Evolutionary conservation across 2,888 invertebrate genomes (phyloP).

Genomic region (Sminthurides aquaticus): DNA sequence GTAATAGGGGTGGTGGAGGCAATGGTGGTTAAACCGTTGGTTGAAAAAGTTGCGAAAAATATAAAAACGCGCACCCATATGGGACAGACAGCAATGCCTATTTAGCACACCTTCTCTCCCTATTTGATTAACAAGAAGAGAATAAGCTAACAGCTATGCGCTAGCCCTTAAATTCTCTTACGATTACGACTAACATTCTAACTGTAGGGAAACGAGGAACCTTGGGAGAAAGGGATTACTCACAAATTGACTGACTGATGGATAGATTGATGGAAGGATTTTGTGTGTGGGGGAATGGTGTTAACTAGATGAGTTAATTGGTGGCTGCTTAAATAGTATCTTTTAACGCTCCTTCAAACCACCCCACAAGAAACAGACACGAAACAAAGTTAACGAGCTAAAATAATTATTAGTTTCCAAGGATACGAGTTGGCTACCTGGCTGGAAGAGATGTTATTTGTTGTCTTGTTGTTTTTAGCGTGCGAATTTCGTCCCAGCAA

Average conservation of each 20-base stretch:
- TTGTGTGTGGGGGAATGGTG: not conserved
- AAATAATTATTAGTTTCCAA: not conserved
- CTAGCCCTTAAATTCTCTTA: too few relatives aligned
- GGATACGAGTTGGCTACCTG: not conserved
- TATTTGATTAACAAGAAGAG: not conserved
- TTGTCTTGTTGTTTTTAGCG: not conserved
- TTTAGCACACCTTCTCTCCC: too few relatives aligned
- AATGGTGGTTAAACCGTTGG: too few relatives aligned
- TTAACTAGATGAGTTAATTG: not conserved
- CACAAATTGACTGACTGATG: too few relatives aligned
- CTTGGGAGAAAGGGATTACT: too few relatives aligned
- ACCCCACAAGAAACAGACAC: not conserved
- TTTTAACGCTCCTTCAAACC: not conserved
- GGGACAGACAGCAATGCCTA: not conserved
- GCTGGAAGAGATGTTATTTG: not conserved
- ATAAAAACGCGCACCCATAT: not conserved
- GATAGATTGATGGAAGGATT: too few relatives aligned
- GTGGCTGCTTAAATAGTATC: not conserved
- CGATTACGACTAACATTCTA: not conserved
- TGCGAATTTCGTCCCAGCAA: not conserved
- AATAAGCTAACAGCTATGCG: too few relatives aligned
- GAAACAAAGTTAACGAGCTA: not conserved
- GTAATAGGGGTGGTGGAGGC: too few relatives aligned
- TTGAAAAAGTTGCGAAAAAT: not conserved
- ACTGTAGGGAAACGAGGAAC: not conserved